Evolutionary conservation across 2,797 vertebrate genomes (phyloP), one percentile per base, ranked within the genome.

Genomic region (Salarias fasciatus): DNA sequence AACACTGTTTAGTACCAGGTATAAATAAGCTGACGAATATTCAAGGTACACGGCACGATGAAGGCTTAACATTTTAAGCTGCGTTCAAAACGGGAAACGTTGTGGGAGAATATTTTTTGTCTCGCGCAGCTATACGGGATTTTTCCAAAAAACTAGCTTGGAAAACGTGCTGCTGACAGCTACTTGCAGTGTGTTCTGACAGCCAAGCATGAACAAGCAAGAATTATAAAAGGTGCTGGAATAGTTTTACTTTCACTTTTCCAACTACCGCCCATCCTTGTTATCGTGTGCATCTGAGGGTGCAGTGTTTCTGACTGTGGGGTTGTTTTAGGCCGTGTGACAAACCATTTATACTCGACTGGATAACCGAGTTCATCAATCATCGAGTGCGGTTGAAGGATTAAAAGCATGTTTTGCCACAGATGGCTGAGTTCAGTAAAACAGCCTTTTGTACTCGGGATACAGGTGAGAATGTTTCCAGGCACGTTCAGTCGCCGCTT

Each of bases 201-300:
- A 30, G n/a, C 30, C 63, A 58, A 44, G 58, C 51, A 51, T 46
- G 47, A 44, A 45, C 42, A 45, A 35, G 45, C 43, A 45, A 38
- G 53, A 64, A 53, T 72, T 33, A 46, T 53, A 55, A 63, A n/a
- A 73, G 75, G 65, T 80, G 53, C 57, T 79, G 31, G 57, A 29
- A 35, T 10, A 59, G 42, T 86, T 89, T 88, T 83, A 42, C 75
- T 88, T 88, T 89, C 78, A 70, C 63, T 82, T 84, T 61, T 28
- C 41, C 53, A 69, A 52, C 14, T 30, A 75, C 74, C 55, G 49
- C 72, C 33, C 10, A 73, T 76, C 13, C 52, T 12, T 38, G 9
- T 55, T 69, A 64, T 77, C 54, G 72, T 11, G 3, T 15, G 29
- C 51, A 67, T 75, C 61, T 53, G 18, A 69, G 71, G 28, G 14